These are phyloP conservation scores for Prinia subflava DNA, from an alignment of 2,113 vertebrate genomes.

Conservation along the genomic window DNA sequence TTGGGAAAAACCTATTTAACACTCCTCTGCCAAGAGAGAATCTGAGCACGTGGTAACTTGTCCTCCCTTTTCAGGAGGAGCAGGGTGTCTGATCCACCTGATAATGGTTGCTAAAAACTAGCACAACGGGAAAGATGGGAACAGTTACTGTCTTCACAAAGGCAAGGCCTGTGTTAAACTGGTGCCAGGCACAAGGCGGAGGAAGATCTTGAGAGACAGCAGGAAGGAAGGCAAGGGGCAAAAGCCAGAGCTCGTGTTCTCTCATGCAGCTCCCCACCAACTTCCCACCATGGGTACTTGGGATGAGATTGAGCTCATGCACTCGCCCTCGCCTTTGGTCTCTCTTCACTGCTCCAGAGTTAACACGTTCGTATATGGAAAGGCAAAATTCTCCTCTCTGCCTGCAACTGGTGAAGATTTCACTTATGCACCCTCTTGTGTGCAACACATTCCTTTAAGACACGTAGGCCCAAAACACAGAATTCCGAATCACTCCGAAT, in stretches of 20 bases:
- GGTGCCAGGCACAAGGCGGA: conserved; percentile 14
- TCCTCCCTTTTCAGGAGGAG: background rate
- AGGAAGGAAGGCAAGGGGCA: background rate
- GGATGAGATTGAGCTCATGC: background rate
- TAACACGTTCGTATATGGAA: background rate
- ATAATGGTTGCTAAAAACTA: background rate
- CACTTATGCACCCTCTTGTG: background rate
- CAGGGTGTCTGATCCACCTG: background rate
- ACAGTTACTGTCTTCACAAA: background rate
- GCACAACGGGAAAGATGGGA: background rate
- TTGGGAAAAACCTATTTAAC: background rate
- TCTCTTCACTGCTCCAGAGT: background rate
- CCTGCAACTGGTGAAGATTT: background rate
- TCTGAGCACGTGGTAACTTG: background rate
- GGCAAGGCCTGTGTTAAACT: background rate
- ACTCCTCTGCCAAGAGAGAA: background rate
- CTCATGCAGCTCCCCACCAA: background rate
- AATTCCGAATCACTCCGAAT: background rate
- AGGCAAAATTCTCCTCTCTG: background rate
- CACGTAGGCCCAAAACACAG: background rate
- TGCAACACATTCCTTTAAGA: background rate
- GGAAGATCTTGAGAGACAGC: background rate
- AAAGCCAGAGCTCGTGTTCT: background rate
- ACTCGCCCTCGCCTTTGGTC: background rate
- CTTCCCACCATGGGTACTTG: background rate